Conservation (phyloP, 2,113 vertebrate species). For the Bubo blakistoni region DNA sequence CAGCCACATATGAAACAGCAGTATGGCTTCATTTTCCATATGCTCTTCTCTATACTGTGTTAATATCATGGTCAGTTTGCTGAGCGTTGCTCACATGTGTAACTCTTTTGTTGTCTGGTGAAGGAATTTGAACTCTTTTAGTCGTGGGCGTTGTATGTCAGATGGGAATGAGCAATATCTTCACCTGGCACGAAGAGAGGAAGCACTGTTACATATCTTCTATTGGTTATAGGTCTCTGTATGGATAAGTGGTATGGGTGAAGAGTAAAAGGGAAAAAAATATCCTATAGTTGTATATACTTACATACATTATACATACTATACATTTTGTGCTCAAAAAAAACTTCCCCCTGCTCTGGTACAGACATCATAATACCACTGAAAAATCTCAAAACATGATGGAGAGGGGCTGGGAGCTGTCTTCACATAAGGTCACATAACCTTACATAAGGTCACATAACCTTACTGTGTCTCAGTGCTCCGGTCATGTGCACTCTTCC, state of each 20-base stretch:
- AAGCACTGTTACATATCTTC: not conserved
- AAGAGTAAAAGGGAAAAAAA: not conserved
- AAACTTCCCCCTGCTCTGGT: not conserved
- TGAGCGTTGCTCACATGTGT: not conserved
- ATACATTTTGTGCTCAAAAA: not conserved
- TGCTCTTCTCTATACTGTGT: not conserved
- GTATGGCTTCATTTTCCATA: not conserved
- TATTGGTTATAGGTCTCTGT: not conserved
- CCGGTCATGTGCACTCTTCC: not conserved
- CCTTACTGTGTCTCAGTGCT: not conserved
- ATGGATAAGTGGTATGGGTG: not conserved
- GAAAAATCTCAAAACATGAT: not conserved
- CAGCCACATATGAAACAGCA: not conserved
- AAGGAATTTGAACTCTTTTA: not conserved
- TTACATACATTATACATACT: not conserved
- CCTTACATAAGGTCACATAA: not conserved
- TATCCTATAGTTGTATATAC: not conserved
- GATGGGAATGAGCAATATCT: not conserved
- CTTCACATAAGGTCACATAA: not conserved
- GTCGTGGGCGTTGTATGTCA: not conserved
- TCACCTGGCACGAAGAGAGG: slow-evolving; percentile 38
- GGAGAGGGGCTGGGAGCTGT: not conserved
- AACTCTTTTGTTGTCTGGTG: not conserved
- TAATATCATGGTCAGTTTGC: not conserved
- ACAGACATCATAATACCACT: not conserved